Percentiles rank a stretch among this genome's conserved stretches.
phyloP scores from a whole-genome alignment of 1,140 invertebrate genomes.

The Euura saliciscinereae region DNA sequence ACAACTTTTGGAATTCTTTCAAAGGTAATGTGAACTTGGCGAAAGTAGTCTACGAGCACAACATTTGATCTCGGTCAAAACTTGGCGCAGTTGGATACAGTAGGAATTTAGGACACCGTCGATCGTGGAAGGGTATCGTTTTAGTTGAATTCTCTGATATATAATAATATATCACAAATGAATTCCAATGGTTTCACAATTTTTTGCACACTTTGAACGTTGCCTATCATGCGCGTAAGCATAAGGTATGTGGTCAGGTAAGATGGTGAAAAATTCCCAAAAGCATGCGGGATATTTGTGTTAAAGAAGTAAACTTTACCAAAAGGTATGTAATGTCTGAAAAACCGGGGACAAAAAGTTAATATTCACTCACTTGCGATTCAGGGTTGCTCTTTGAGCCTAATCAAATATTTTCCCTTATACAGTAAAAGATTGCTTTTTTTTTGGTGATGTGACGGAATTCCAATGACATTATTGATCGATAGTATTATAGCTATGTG shows the following conservation, averaged over 20 bases:
- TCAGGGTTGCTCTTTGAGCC: no score
- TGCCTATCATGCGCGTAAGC: conserved; percentile 53
- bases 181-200: conserved; percentile 1
- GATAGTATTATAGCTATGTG: no score
- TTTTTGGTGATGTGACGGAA: neutral
- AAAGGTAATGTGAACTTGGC: no score
- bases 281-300: conserved; percentile 53
- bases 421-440: neutral
- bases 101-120: no score
- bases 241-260: conserved; percentile 48
- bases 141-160: neutral
- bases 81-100: no score
- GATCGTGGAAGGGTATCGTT: no score
- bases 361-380: no score
- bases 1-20: no score
- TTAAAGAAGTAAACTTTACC: conserved; percentile 8
- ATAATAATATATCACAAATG: conserved; percentile 15
- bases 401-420: neutral
- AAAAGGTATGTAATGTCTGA: neutral
- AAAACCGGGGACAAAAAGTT: neutral
- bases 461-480: neutral
- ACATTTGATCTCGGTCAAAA: no score
- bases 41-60: no score
- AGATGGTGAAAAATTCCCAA: conserved; percentile 54
- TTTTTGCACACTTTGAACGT: conserved; percentile 38